Evolutionary conservation across 2,113 vertebrate genomes (phyloP), one percentile per base, ranked within the genome.

Genomic region (Chaetura pelagica): DNA sequence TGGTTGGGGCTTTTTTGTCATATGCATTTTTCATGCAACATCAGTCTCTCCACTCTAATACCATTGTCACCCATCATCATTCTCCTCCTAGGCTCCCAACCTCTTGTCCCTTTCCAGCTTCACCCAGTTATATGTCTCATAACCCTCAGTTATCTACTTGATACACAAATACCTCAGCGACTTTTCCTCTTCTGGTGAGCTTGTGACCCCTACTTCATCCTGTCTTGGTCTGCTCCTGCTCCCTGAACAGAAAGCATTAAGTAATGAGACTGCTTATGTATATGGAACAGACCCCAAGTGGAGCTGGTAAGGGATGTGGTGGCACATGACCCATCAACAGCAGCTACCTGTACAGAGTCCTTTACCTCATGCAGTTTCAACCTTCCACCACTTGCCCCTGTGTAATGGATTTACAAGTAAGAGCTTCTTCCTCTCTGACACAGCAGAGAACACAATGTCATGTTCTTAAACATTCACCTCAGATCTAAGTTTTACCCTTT

Each of bases 291-390:
- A n/a, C 27, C 44, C 11, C 29, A n/a, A 49, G 24, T 80, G 27
- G 20, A 75, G 23, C 32, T 84, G 14, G 20, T 30, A 51, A 42
- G 20, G 7, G 14, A 79, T 55, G 5, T 55, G 48, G 22, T 74
- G 23, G 18, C 12, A 18, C 13, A n/a, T 1, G 1, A 42, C n/a
- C 48, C n/a, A 40, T 21, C 8, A 63, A 4, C 4, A 10, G 2
- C 4, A 46, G 55, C 3, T 61, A 18, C 15, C n/a, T 35, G 20
- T 38, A 8, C 15, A 52, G 27, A 44, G 5, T 13, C 24, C 5
- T 38, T 74, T 16, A 11, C 3, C 3, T 10, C 44, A 8, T 14
- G 42, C 38, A 59, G 15, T 1, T 72, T n/a, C 32, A 78, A 59
- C 29, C 11, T 68, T 58, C 17, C 34, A 18, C 55, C 22, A 7